Evolutionary conservation across 2,113 vertebrate species (phyloP).

Genomic region (Paratilapia polleni): DNA sequence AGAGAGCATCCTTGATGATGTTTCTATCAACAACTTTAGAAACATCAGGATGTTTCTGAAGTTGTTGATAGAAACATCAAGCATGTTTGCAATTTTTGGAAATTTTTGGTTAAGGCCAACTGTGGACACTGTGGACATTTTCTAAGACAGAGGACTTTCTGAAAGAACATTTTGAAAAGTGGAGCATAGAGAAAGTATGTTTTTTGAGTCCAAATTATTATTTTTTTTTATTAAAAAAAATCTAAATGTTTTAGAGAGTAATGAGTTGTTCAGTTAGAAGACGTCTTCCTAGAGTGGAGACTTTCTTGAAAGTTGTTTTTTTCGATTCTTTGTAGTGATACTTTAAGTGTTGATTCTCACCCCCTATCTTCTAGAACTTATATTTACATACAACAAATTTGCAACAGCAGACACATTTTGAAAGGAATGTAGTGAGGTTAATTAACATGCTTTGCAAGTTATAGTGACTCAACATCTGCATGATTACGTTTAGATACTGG

Average conservation of each 20-base stretch:
- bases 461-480: background rate
- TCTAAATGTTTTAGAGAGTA: background rate
- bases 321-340: too few species aligned
- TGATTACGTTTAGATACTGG: background rate
- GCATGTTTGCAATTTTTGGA: too few species aligned
- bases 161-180: background rate
- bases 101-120: too few species aligned
- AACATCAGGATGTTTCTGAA: too few species aligned
- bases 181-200: background rate
- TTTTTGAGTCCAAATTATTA: background rate
- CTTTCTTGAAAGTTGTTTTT: background rate
- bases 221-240: background rate
- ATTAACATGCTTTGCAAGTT: background rate
- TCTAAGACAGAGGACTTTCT: background rate
- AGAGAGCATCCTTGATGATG: background rate
- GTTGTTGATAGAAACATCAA: too few species aligned
- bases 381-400: too few species aligned
- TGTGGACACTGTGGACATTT: rapidly evolving
- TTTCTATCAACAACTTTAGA: too few species aligned
- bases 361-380: too few species aligned
- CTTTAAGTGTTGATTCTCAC: too few species aligned
- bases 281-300: background rate
- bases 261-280: background rate
- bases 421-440: background rate
- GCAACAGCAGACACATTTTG: background rate